These are phyloP conservation scores for Hypomesus transpacificus DNA, from an alignment of 2,113 vertebrate species.

Conservation along the genomic window DNA sequence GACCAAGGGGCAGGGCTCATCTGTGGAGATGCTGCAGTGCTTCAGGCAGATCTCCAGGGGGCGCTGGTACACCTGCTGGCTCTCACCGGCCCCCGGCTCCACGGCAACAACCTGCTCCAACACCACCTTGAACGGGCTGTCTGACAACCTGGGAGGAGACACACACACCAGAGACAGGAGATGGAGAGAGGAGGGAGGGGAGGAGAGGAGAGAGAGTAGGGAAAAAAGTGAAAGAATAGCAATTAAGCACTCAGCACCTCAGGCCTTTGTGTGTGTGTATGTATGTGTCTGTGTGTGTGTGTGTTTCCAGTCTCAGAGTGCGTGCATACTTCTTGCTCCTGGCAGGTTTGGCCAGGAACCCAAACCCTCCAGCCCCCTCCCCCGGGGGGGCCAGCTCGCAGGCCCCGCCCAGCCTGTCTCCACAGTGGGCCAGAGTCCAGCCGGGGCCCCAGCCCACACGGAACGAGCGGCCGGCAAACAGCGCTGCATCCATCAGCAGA, in stretches of 20 bases:
- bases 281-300: not conserved
- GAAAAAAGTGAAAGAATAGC: not conserved
- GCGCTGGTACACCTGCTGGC: slow-evolving; percentile 70
- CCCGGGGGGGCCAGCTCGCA: slow-evolving; percentile 9
- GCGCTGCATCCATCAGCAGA: slow-evolving; percentile 84
- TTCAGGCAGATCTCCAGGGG: slow-evolving; percentile 89
- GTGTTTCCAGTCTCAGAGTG: not conserved
- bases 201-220: not conserved
- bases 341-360: slow-evolving; percentile 71
- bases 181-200: not conserved
- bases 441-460: slow-evolving; percentile 90
- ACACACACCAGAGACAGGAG: not conserved
- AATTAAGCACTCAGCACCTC: too few species aligned
- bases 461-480: slow-evolving; percentile 88
- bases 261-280: not conserved
- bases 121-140: slow-evolving; percentile 85
- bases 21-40: slow-evolving; percentile 77
- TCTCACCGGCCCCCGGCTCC: slow-evolving; percentile 56
- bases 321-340: slow-evolving; percentile 78
- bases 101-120: slow-evolving; percentile 81
- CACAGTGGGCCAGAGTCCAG: slow-evolving; percentile 83
- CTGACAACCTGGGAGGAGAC: slow-evolving; percentile 69
- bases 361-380: slow-evolving; percentile 1
- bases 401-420: slow-evolving; percentile 60
- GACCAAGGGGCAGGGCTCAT: slow-evolving; percentile 77